Base-by-base conservation (phyloP, 2,113 vertebrate genomes). In the Clupea harengus region DNA sequence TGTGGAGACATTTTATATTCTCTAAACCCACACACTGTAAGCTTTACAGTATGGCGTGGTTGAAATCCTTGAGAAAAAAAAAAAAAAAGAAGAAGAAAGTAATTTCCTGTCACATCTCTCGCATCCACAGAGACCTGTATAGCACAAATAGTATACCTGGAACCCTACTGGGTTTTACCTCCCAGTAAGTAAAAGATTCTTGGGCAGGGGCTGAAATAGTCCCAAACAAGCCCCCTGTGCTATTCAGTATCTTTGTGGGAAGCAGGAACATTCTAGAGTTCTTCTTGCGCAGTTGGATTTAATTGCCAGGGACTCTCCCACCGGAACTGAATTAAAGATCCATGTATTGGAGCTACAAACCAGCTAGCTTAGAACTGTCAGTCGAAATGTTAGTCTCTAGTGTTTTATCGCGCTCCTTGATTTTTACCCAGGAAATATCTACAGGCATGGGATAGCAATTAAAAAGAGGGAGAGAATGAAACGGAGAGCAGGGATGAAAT, bases 391-490 rank as follows among this genome's bases (percentile, higher is more conserved):
- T 44, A 6, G 10, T 39, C 32, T 44, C 10, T 17, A 10, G 1
- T 17, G 13, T 78, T 39, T 67, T 28, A 67, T 28, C 6, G 11
- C 28, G n/a, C 11, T n/a, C 57, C 6, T 32, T 28, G 7, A 28
- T 13, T 80, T 89, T 91, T 90, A 88, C 89, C 91, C 92, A 88
- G 84, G 86, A 91, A 89, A 90, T 91, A 93, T 39, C 39, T 93
- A 86, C 78, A 91, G 90, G 91, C 81, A 88, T 32, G n/a, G 67
- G 25, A 8, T 39, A 17, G 28, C 32, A 44, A 78, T 78, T 78
- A 78, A 39, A 78, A 39, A 39, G 72, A 39, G 39, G 39, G 0
- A 78, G 32, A 78, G 11, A 78, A 78, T 78, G 72, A 39, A 13
- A 4, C 72, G 39, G 72, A 39, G 32, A 11, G 64, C n/a, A 11